These are phyloP conservation scores for Anabacerthia variegaticeps DNA, from an alignment of 2,797 vertebrate genomes.

Conservation along the genomic window DNA sequence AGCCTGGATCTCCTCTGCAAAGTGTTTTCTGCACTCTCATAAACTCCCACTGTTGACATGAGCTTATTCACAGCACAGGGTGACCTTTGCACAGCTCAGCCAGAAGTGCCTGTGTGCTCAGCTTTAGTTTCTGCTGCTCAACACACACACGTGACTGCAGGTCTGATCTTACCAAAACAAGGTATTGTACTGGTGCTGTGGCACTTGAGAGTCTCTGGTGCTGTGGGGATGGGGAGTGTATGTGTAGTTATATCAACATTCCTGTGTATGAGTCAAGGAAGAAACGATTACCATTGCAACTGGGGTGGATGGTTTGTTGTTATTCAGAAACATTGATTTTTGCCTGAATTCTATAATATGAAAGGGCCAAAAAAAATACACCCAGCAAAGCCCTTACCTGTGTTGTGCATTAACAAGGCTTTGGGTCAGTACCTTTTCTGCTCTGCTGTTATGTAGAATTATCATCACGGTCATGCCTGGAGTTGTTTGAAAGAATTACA, in stretches of 20 bases:
- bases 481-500: not conserved
- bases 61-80: constrained; percentile 25
- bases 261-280: not conserved
- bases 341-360: not conserved
- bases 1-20: constrained; percentile 17
- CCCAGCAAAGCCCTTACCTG: not conserved
- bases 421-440: not conserved
- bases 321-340: not conserved
- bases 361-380: not conserved
- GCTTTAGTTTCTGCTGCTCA: constrained; percentile 1
- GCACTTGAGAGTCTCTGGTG: not conserved
- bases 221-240: not conserved
- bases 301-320: not conserved
- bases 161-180: not conserved
- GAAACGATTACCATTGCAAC: not conserved
- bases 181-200: not conserved
- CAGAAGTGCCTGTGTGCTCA: not conserved
- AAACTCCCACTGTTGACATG: constrained; percentile 40
- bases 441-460: not conserved
- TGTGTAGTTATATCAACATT: not conserved
- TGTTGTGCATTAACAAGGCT: not conserved
- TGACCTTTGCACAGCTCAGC: constrained; percentile 59
- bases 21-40: constrained; percentile 40
- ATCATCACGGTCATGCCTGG: not conserved
- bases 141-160: not conserved